A percentile compares a stretch with the other conserved stretches of the same genome.
Evolutionary conservation across 2,888 invertebrate species (phyloP).

Genomic region (Pandemis cinnamomeana): DNA sequence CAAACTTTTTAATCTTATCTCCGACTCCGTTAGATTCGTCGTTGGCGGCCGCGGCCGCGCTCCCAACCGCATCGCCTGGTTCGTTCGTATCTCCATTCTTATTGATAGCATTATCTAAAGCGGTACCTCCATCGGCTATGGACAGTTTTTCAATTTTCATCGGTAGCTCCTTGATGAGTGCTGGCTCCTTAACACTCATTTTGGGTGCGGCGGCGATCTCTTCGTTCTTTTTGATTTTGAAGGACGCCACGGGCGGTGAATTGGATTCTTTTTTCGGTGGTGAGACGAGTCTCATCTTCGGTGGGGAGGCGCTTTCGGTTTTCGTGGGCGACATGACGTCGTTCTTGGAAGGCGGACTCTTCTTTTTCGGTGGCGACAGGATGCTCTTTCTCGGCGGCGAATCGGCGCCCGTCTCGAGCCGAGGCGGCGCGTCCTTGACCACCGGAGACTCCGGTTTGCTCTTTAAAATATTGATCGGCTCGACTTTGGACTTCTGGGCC

Average conservation of each 20-base stretch:
- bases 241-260: constrained; percentile 47
- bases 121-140: constrained; percentile 20
- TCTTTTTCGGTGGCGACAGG: constrained; percentile 42
- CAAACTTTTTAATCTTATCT: constrained; percentile 79
- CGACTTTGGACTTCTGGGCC: constrained; percentile 56
- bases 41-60: constrained; percentile 43
- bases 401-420: constrained; percentile 36
- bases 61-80: constrained; percentile 42
- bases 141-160: constrained; percentile 33
- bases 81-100: constrained; percentile 12
- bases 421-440: constrained; percentile 42
- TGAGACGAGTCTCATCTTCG: constrained; percentile 39
- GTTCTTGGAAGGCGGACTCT: constrained; percentile 34
- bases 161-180: constrained; percentile 18
- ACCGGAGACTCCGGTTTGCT: constrained; percentile 42
- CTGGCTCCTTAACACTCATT: constrained; percentile 33
- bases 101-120: constrained; percentile 14
- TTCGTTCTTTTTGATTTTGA: constrained; percentile 42
- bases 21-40: constrained; percentile 79
- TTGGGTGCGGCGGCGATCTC: constrained; percentile 42
- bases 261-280: constrained; percentile 48
- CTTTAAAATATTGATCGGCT: constrained; percentile 15
- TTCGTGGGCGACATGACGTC: constrained; percentile 36
- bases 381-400: constrained; percentile 33
- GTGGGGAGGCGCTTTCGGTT: constrained; percentile 37